Conservation (phyloP, 2,797 vertebrate species). For the Luscinia megarhynchos region DNA sequence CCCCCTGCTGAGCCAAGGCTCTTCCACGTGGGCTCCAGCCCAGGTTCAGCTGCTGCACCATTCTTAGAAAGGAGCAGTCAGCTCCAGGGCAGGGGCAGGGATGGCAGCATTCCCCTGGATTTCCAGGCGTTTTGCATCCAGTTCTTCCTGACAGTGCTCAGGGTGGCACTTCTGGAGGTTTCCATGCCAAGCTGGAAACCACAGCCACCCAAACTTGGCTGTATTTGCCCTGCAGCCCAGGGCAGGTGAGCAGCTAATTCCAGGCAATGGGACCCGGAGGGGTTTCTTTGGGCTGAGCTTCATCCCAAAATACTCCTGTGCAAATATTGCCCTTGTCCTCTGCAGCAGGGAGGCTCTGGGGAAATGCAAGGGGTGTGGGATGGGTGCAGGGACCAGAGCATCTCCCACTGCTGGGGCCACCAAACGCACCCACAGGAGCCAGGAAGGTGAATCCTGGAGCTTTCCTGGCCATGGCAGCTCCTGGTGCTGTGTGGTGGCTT, state of each 20-base stretch:
- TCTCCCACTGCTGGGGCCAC: background rate
- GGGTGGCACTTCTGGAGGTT: background rate
- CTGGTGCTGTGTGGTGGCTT: accelerated
- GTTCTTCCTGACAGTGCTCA: background rate
- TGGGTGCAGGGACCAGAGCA: background rate
- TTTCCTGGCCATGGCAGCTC: background rate
- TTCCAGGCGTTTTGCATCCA: background rate
- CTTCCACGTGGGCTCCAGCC: background rate
- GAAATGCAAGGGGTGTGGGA: background rate
- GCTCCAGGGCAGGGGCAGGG: background rate
- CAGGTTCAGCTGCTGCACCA: background rate
- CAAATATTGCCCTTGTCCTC: background rate
- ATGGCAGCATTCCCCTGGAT: background rate
- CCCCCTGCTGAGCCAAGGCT: accelerated
- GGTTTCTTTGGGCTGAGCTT: background rate
- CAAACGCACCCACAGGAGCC: background rate
- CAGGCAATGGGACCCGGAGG: background rate
- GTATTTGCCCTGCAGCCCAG: background rate
- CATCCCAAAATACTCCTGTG: accelerated
- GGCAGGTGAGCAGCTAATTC: background rate
- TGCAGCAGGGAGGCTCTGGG: background rate
- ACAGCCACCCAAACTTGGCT: background rate
- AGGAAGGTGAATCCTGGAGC: background rate
- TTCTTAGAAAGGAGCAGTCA: background rate
- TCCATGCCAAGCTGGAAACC: background rate